Evolutionary conservation across 30 jellyfish, hydroid and myxozoan species (phyloP), one percentile per base, ranked within the genome.

Genomic region (Rhopilema esculentum): DNA sequence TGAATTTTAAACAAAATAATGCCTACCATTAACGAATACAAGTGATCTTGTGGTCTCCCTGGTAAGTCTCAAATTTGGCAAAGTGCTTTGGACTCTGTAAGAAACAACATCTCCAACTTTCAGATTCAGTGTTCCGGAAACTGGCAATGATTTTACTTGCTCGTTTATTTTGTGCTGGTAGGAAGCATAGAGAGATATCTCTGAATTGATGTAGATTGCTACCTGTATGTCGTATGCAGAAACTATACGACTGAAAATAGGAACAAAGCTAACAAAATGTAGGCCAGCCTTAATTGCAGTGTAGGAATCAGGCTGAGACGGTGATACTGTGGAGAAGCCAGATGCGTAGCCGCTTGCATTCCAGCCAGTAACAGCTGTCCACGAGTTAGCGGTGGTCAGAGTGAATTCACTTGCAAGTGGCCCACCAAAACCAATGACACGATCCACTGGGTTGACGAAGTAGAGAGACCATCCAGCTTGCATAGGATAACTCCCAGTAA

Each of bases 1-100:
- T n/a, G n/a, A n/a, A n/a, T n/a, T n/a, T n/a, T n/a, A n/a, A n/a
- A n/a, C n/a, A 40, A 40, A 12, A 12, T 12, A 40, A 6, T 67
- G 18, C 80, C 9, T 61, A 76, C 89, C 94, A n/a, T 84, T 92
- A 21, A 90, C 66, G 27, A 79, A 87, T 24, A 90, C 28, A 82
- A 90, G 72, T 32, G 97, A 91, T 66, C 95, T 67, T 26, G 96
- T 52, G 1, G 97, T 68, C 66, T 89, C 97, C 21, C 80, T 31
- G 72, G 92, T 84, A 75, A 91, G 72, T 52, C 25, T 27, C 53
- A 62, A 52, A 53, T 64, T 69, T 2, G 83, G 73, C 23, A 28
- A 49, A 19, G 89, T 67, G 4, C 90, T 49, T 20, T 63, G n/a
- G 28, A 85, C 92, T 68, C 75, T 71, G 75, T 84, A 91, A 16